A percentile compares a stretch with the other conserved stretches of the same genome.
Conservation (phyloP, 2,797 vertebrate genomes). For the Gymnothorax javanicus region DNA sequence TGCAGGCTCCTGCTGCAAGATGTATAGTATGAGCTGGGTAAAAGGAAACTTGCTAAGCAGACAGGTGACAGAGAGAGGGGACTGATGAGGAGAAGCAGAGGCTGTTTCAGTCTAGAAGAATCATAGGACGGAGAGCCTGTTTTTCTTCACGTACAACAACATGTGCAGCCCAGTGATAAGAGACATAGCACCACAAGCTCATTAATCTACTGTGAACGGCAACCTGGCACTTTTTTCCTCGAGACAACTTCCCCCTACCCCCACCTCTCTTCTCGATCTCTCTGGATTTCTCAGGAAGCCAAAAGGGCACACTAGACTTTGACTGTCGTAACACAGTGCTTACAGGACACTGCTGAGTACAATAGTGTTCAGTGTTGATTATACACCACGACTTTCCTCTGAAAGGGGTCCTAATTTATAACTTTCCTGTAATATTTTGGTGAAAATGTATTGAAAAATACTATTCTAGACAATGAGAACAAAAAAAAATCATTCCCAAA, state of each 20-base stretch:
- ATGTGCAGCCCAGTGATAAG: constrained; percentile 56
- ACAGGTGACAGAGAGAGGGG: constrained; percentile 36
- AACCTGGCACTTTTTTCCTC: constrained; percentile 47
- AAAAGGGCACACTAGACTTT: constrained; percentile 16
- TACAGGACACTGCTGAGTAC: constrained; percentile 9
- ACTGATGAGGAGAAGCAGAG: constrained; percentile 29
- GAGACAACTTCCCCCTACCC: constrained; percentile 4
- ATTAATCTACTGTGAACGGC: constrained; percentile 55
- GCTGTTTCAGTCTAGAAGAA: constrained; percentile 33
- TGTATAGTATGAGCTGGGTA: constrained; percentile 14
- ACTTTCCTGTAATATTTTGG: too few relatives aligned
- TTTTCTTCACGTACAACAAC: constrained; percentile 48
- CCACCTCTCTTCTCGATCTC: constrained; percentile 26
- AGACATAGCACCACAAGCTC: constrained; percentile 49
- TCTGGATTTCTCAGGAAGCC: constrained; percentile 23
- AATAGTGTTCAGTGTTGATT: not conserved
- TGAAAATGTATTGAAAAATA: not conserved
- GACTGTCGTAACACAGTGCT: constrained; percentile 8
- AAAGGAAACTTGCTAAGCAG: constrained; percentile 20
- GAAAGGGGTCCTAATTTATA: too few relatives aligned
- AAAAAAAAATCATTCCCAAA: too few relatives aligned
- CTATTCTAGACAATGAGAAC: not conserved
- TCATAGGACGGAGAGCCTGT: constrained; percentile 30
- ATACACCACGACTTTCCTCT: too few relatives aligned
- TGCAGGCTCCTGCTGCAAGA: constrained; percentile 13